Conservation (phyloP, 1,140 invertebrate species). For the Drosophila prosaltans region DNA sequence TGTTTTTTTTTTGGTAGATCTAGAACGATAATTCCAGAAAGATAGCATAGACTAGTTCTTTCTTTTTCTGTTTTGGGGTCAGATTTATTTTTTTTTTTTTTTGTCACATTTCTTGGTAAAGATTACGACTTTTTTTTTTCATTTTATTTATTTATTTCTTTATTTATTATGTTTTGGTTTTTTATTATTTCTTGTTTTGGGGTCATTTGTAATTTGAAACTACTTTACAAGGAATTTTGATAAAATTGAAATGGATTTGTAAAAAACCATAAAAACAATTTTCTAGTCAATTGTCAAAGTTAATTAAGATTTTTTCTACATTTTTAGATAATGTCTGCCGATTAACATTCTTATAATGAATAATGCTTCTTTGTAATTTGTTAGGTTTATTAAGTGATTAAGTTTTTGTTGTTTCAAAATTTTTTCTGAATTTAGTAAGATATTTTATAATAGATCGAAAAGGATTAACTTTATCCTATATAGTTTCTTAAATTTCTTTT, state of each 20-base stretch:
- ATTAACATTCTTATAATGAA: no score
- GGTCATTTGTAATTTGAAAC: conserved; percentile 2
- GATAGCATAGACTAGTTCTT: conserved; percentile 1
- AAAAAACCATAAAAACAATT: not conserved
- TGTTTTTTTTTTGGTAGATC: conserved; percentile 35
- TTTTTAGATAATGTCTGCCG: not conserved
- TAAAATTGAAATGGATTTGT: not conserved
- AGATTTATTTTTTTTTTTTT: conserved; percentile 12
- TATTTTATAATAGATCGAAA: no score
- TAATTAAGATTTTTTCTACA: not conserved
- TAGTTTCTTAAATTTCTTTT: no score
- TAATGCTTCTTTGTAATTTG: no score
- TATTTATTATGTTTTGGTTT: not conserved
- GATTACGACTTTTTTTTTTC: conserved; percentile 8
- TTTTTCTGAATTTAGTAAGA: no score
- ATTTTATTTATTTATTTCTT: not conserved
- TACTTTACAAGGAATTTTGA: conserved; percentile 8
- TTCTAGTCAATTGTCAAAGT: not conserved
- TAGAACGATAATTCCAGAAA: conserved; percentile 41
- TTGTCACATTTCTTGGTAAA: conserved; percentile 7
- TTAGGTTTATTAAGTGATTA: no score
- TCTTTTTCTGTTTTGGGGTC: conserved; percentile 38
- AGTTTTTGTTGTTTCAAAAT: no score
- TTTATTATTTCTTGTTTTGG: not conserved
- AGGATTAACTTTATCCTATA: no score